Evolutionary conservation across 2,113 vertebrate species (phyloP).

Genomic region (Ranitomeya variabilis): DNA sequence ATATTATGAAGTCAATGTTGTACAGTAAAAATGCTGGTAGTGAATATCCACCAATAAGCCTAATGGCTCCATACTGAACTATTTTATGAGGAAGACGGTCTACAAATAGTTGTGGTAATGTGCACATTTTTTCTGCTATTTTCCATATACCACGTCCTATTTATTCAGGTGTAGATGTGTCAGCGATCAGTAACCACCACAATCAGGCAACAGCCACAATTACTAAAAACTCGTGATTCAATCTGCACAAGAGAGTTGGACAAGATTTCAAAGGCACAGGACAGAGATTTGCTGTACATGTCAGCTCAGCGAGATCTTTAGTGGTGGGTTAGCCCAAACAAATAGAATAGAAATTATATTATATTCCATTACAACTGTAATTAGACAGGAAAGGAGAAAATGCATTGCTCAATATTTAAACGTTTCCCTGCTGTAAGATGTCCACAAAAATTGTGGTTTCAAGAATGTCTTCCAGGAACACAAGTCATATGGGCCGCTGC

Average conservation of each 20-base stretch:
- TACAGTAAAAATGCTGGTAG: too few species aligned
- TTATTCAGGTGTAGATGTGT: conserved; percentile 63
- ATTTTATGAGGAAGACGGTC: too few species aligned
- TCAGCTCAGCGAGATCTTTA: not conserved
- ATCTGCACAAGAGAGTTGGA: not conserved
- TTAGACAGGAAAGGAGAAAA: not conserved
- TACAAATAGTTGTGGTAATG: not conserved
- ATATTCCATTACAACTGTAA: not conserved
- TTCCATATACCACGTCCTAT: conserved; percentile 39
- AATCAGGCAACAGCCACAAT: not conserved
- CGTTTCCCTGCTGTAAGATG: not conserved
- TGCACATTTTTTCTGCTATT: not conserved
- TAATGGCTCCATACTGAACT: too few species aligned
- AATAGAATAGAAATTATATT: too few species aligned
- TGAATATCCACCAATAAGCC: too few species aligned
- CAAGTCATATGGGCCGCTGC: too few species aligned
- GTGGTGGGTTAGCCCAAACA: not conserved
- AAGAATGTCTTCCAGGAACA: too few species aligned
- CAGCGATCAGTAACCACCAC: conserved; percentile 46
- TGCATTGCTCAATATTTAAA: not conserved
- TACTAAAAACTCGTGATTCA: not conserved
- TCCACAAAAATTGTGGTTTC: not conserved
- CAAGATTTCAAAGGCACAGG: not conserved
- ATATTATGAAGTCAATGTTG: too few species aligned
- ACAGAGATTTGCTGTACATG: not conserved